Conservation (phyloP, 2,113 vertebrate genomes). For the Mus spicilegus region DNA sequence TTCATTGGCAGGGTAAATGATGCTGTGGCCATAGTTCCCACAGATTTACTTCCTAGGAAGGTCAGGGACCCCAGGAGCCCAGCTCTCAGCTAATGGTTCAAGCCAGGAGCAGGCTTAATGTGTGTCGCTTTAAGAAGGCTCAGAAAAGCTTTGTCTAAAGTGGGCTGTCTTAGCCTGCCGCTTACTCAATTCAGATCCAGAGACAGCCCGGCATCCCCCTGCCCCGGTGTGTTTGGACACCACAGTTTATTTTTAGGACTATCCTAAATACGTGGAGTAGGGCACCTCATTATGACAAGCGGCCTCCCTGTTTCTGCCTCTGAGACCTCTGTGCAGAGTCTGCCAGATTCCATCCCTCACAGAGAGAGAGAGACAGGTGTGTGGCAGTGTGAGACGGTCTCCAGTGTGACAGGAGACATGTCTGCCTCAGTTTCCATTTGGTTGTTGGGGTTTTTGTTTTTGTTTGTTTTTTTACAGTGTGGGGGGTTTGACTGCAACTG, state of each 20-base stretch:
- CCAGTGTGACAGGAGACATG: neutral
- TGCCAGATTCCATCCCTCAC: accelerated
- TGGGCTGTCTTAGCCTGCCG: accelerated
- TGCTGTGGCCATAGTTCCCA: accelerated
- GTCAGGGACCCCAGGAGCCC: neutral
- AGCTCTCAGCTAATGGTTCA: neutral
- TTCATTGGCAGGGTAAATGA: accelerated
- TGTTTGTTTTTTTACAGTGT: accelerated
- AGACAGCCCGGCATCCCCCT: neutral
- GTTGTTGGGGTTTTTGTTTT: neutral
- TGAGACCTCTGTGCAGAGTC: neutral
- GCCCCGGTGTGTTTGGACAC: accelerated
- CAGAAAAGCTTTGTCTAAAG: neutral
- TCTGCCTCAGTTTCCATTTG: neutral
- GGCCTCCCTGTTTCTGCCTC: neutral
- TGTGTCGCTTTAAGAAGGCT: neutral
- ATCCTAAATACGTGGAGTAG: neutral
- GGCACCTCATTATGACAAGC: neutral
- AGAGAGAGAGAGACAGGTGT: neutral
- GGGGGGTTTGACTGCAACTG: neutral
- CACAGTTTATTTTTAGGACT: neutral
- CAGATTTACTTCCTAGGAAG: too few relatives aligned
- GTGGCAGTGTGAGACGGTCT: neutral
- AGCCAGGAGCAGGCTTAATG: neutral
- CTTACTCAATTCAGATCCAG: accelerated